Evolutionary conservation across 2,113 vertebrate genomes (phyloP).

Genomic region (Rhinopomastus cyanomelas): DNA sequence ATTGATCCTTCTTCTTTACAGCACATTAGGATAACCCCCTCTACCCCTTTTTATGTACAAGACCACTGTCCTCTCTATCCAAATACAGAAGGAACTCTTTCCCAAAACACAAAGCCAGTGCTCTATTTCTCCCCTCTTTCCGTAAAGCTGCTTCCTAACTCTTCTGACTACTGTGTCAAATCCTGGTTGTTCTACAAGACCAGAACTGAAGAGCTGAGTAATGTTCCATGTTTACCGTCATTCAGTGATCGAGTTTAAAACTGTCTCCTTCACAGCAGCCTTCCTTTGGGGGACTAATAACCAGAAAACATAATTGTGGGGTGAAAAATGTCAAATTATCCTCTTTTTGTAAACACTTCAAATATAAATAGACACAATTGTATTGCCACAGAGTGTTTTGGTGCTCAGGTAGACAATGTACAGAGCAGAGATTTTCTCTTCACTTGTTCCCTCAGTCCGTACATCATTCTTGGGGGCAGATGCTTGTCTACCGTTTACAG

Average conservation of each 20-base stretch:
- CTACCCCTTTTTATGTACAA: background rate
- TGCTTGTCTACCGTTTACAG: background rate
- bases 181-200: background rate
- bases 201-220: background rate
- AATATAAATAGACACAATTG: background rate
- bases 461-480: background rate
- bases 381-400: background rate
- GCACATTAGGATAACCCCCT: background rate
- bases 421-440: background rate
- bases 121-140: background rate
- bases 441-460: background rate
- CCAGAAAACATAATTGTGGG: background rate
- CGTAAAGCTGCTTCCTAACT: background rate
- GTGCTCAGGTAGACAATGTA: background rate
- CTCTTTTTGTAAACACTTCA: background rate
- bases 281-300: background rate
- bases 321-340: background rate
- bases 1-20: constrained; percentile 7
- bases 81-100: background rate
- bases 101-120: background rate
- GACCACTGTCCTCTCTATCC: background rate
- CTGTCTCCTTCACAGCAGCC: background rate
- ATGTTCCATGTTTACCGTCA: background rate
- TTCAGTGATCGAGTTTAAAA: background rate
- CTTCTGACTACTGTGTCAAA: background rate